Evolutionary conservation across 2,797 vertebrate species (phyloP), one percentile per base, ranked within the genome.

Genomic region (Coregonus ussuriensis): DNA sequence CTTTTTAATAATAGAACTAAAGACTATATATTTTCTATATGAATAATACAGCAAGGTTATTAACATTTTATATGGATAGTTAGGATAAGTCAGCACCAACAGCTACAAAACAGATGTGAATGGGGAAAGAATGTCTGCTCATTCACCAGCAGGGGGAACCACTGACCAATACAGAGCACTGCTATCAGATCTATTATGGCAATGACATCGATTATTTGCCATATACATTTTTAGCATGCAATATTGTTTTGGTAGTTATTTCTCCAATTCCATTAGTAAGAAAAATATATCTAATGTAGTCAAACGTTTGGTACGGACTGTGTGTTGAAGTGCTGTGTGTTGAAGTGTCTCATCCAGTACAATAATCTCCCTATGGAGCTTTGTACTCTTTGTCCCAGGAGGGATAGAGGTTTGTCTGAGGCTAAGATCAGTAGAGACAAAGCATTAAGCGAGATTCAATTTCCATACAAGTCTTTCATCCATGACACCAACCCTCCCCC

Each of bases 71-170:
- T 9, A 47, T 47, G 41, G 9, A 47, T 13, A 9, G 41, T 47
- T 47, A 47, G 9, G 41, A 47, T 47, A 47, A 47, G 2, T 47
- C 41, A 47, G 41, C 41, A 47, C 41, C 41, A 47, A 47, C 41
- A 47, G 41, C 41, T 47, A 47, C 41, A 47, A 13, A 11, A 47
- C 56, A 59, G 56, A 59, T 59, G 56, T 5, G 33, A 15, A 47
- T 21, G 6, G 5, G 56, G 3, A 59, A 59, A 59, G 18, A 4
- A 51, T 4, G 18, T 18, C 2, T 71, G 51, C 0, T 65, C 87
- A 5, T 18, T 31, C 15, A 53, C 15, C 92, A 87, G 78, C 80
- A 93, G 91, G 85, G 89, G 87, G 88, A 90, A 91, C 88, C 88
- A 90, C 80, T 66, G 65, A 85, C 85, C 83, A 85, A 75, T 65